A percentile compares a stretch with the other conserved stretches of the same genome.
Conservation (phyloP, 92 coral and sea anemone species). For the Palythoa grandis region DNA sequence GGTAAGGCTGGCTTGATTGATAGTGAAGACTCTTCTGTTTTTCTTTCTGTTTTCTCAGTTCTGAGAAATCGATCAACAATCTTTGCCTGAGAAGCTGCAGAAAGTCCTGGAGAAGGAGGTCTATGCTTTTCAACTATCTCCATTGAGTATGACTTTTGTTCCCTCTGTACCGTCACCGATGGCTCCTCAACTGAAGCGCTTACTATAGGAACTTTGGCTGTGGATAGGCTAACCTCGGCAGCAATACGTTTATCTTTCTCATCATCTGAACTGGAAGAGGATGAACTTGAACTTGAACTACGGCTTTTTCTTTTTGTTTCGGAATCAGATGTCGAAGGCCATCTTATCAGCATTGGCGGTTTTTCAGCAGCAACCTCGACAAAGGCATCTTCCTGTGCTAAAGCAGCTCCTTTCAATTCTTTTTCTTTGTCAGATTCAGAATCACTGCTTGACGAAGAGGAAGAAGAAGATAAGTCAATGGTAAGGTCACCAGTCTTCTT, state of each 20-base stretch:
- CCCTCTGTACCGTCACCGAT: neutral
- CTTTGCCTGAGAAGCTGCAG: slow-evolving; percentile 35
- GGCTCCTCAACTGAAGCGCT: slow-evolving; percentile 8
- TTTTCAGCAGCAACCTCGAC: slow-evolving; percentile 12
- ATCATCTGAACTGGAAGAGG: slow-evolving; percentile 15
- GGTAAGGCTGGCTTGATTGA: neutral
- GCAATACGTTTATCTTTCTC: neutral
- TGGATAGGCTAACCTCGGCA: neutral
- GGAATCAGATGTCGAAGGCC: slow-evolving; percentile 24
- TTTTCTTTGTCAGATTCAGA: neutral
- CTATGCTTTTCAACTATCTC: neutral
- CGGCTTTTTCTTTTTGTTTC: slow-evolving; percentile 6
- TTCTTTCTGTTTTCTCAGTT: neutral
- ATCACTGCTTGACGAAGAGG: slow-evolving; percentile 19
- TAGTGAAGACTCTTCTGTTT: slow-evolving; percentile 1
- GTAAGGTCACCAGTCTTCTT: slow-evolving; percentile 1
- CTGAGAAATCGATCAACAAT: slow-evolving; percentile 21
- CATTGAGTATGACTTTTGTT: slow-evolving; percentile 7
- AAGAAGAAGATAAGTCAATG: slow-evolving; percentile 24
- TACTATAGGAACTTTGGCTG: neutral
- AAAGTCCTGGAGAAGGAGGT: slow-evolving; percentile 25
- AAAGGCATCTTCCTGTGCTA: slow-evolving; percentile 19
- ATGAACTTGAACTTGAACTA: neutral
- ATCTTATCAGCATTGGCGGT: neutral
- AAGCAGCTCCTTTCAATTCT: neutral